Evolutionary conservation across 2,888 invertebrate genomes (phyloP).

Genomic region (Oscheius sp.): DNA sequence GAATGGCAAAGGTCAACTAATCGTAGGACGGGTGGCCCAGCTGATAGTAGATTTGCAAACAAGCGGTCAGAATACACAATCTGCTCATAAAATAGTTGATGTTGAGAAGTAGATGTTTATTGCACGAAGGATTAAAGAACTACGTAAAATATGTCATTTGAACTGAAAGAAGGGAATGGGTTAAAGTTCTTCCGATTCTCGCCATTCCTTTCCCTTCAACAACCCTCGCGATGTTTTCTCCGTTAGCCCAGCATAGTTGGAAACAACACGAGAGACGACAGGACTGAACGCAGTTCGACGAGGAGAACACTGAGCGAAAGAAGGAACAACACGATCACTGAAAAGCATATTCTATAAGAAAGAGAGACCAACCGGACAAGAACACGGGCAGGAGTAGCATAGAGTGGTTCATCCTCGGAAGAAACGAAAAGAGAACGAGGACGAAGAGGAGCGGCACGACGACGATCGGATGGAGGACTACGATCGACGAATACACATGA

Average conservation of each 20-base stretch:
- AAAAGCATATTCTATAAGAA: background rate
- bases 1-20: background rate
- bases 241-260: background rate
- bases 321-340: constrained; percentile 21
- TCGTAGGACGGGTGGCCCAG: background rate
- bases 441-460: background rate
- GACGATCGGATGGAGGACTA: constrained; percentile 25
- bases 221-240: background rate
- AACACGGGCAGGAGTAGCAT: constrained; percentile 31
- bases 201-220: constrained; percentile 21
- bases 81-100: background rate
- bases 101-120: background rate
- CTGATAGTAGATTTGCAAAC: constrained; percentile 19
- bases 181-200: constrained; percentile 24
- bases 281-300: constrained; percentile 29
- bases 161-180: constrained; percentile 17
- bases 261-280: constrained; percentile 19
- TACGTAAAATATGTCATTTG: constrained; percentile 20
- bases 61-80: background rate
- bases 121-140: background rate
- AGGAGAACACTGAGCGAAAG: constrained; percentile 11
- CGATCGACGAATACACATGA: constrained; percentile 28
- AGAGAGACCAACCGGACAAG: constrained; percentile 12
- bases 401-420: constrained; percentile 25
- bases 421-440: constrained; percentile 25